These are phyloP conservation scores for Arge pagana DNA, from an alignment of 2,888 invertebrate genomes.

Conservation along the genomic window DNA sequence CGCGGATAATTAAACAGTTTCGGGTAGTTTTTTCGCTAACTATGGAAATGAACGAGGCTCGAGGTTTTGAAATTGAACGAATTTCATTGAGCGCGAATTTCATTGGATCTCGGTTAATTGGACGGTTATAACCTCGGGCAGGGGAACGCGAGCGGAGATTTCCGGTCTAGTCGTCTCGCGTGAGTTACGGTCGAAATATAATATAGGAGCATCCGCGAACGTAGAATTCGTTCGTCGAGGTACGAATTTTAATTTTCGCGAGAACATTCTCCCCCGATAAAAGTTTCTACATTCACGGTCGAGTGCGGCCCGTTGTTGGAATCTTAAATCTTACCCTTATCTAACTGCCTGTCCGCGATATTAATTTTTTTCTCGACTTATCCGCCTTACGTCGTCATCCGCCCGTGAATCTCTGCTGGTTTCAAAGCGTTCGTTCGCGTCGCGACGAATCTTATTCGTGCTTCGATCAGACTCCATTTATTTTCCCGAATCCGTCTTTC, in stretches of 20 bases:
- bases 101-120: slow-evolving; percentile 15
- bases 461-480: no score
- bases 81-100: neutral
- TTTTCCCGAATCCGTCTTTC: no score
- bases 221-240: slow-evolving; percentile 5
- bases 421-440: no score
- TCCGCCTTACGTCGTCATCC: no score
- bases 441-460: no score
- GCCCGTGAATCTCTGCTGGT: no score
- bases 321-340: slow-evolving; percentile 8
- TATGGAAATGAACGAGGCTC: no score
- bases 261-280: slow-evolving; percentile 5
- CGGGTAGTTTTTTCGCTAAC: no score
- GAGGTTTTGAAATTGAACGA: slow-evolving; percentile 20
- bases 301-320: slow-evolving; percentile 2
- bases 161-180: no score
- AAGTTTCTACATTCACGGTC: neutral
- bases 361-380: slow-evolving; percentile 11
- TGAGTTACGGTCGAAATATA: no score
- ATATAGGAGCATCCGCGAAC: no score
- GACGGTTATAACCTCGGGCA: slow-evolving; percentile 16
- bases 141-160: slow-evolving; percentile 17
- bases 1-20: no score
- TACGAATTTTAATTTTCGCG: slow-evolving; percentile 14
- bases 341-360: slow-evolving; percentile 10